A percentile compares a stretch with the other conserved stretches of the same genome.
phyloP scores from a whole-genome alignment of 2,797 vertebrate genomes.

The Myiothlypis coronata region DNA sequence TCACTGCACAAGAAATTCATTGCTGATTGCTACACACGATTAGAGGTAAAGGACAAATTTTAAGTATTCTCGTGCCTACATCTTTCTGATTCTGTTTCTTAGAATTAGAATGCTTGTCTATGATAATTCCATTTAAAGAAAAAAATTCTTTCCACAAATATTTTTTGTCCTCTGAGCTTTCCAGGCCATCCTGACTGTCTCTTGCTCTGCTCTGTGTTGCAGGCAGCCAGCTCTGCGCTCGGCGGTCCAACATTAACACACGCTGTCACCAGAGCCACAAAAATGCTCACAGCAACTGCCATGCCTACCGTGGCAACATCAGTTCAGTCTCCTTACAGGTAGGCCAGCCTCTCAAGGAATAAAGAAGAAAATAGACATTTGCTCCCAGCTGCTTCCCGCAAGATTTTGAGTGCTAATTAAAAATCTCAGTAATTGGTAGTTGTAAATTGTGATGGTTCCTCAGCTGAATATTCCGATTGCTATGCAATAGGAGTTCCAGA shows the following conservation, averaged over 20 bases:
- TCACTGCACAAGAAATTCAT: slow-evolving; percentile 99
- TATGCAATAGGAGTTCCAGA: background rate
- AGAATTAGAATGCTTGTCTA: background rate
- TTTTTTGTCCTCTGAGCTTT: background rate
- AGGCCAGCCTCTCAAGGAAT: background rate
- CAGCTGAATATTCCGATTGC: background rate
- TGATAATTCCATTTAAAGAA: background rate
- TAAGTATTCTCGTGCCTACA: background rate
- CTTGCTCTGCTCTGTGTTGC: slow-evolving; percentile 3
- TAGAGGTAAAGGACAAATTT: slow-evolving; percentile 83
- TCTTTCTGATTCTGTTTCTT: background rate
- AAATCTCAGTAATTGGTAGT: background rate
- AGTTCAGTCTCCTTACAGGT: slow-evolving; percentile 98
- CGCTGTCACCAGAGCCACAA: slow-evolving; percentile 97
- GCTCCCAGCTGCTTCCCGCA: background rate
- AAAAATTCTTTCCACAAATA: background rate
- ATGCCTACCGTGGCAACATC: slow-evolving; percentile 98
- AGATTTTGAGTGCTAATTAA: background rate
- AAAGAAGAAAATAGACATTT: background rate
- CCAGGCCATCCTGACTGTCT: background rate
- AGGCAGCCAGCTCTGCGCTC: slow-evolving; percentile 95
- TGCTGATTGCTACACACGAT: slow-evolving; percentile 96
- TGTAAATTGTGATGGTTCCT: background rate
- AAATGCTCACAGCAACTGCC: slow-evolving; percentile 98
- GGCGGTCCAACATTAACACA: slow-evolving; percentile 96